Conservation (phyloP, 2,888 invertebrate genomes). For the Andrena chrysosceles region DNA sequence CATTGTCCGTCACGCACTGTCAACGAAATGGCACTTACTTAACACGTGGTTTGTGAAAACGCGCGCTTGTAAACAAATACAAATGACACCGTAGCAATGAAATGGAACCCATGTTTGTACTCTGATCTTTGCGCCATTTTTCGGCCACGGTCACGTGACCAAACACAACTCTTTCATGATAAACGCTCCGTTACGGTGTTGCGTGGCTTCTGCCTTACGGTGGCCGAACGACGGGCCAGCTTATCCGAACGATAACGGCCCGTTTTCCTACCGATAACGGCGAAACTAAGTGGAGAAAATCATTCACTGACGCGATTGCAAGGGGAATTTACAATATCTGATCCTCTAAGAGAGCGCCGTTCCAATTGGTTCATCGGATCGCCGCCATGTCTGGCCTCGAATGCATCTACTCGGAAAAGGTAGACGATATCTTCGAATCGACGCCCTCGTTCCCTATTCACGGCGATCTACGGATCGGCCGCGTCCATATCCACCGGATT, state of each 20-base stretch:
- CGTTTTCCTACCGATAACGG: conserved; percentile 84
- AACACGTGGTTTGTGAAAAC: conserved; percentile 92
- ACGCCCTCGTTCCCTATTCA: conserved; percentile 18
- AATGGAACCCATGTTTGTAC: conserved; percentile 87
- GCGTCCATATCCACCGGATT: conserved; percentile 3
- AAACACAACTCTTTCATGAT: conserved; percentile 84
- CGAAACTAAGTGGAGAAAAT: conserved; percentile 88
- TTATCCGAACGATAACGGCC: conserved; percentile 49
- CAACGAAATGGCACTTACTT: conserved; percentile 72
- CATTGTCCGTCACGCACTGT: conserved; percentile 87
- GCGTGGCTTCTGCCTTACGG: conserved; percentile 56
- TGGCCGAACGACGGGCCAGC: conserved; percentile 75
- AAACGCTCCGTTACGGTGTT: conserved; percentile 62
- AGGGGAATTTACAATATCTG: conserved; percentile 88
- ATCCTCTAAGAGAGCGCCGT: conserved; percentile 86
- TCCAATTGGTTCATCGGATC: conserved; percentile 89
- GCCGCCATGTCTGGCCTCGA: conserved; percentile 89
- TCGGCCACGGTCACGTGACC: conserved; percentile 87
- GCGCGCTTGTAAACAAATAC: conserved; percentile 93
- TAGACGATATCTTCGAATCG: conserved; percentile 39
- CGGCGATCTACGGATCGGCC: conserved; percentile 36
- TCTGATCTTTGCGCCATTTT: conserved; percentile 88
- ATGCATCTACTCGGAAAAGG: conserved; percentile 73
- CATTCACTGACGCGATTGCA: conserved; percentile 89
- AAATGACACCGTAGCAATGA: conserved; percentile 89